Evolutionary conservation across 1,140 invertebrate species (phyloP), one percentile per base, ranked within the genome.

Genomic region (Papilio dardanus): DNA sequence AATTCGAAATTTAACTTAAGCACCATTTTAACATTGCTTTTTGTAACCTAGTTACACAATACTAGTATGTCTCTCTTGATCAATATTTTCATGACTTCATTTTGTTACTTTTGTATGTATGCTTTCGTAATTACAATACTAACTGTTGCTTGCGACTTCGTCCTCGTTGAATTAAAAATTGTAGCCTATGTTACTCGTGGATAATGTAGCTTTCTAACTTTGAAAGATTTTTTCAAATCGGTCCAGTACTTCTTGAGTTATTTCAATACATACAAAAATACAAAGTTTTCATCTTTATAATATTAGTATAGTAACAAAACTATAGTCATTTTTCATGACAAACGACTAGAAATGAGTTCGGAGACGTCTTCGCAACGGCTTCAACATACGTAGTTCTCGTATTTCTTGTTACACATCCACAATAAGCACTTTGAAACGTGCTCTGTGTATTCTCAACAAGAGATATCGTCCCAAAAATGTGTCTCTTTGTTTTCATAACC

Each of bases 381-480:
- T 46, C 42, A 46, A 46, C 54, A 30, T 54, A 62, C 54, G 54
- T 62, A 62, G 54, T 62, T 28, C 54, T 62, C 54, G 24, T 62
- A 62, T 62, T 28, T 62, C 54, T 62, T 62, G 54, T 62, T 62
- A 62, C 24, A 62, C 24, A 54, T 62, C 54, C 54, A 62, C 54
- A 62, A 62, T 62, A 62, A 62, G 54, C 54, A 28, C 54, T 30
- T 62, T 62, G 54, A 62, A 62, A 62, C 54, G 54, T 62, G 54
- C 54, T 62, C 54, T 62, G 54, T 62, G 54, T 62, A 16, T 62
- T 28, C 24, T 62, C 54, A 62, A 62, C 54, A 28, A 30, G 54
- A 62, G 54, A 28, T 28, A 62, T 28, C 54, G 24, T 62, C 24
- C 54, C 54, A 28, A 62, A 62, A 62, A 62, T 62, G 54, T 62